Evolutionary conservation across 2,113 vertebrate genomes (phyloP).

Genomic region (Erythrocercus mccallii): DNA sequence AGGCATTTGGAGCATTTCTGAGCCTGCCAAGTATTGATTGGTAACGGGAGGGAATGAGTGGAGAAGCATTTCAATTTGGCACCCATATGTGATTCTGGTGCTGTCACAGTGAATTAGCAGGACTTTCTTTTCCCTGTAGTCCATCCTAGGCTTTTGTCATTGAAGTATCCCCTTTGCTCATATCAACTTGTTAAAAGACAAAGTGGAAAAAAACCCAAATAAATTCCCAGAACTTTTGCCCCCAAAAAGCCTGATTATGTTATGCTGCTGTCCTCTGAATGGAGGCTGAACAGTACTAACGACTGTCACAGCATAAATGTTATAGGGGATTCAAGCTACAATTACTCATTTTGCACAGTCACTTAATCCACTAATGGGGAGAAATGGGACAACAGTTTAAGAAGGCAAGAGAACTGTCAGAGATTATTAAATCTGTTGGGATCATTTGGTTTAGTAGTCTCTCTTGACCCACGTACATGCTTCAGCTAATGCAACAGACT

Average conservation of each 20-base stretch:
- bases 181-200: neutral
- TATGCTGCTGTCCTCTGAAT: neutral
- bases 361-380: slow-evolving; percentile 46
- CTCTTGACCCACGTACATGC: slow-evolving; percentile 28
- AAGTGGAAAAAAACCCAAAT: neutral
- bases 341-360: slow-evolving; percentile 50
- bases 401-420: slow-evolving; percentile 54
- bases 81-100: slow-evolving; percentile 12
- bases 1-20: neutral
- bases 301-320: neutral
- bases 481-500: slow-evolving; percentile 42
- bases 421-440: slow-evolving; percentile 18
- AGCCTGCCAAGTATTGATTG: slow-evolving; percentile 41
- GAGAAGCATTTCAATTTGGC: slow-evolving; percentile 52
- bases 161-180: neutral
- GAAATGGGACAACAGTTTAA: slow-evolving; percentile 50
- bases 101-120: slow-evolving; percentile 62
- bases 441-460: slow-evolving; percentile 39
- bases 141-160: slow-evolving; percentile 20
- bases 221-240: neutral
- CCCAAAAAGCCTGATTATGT: neutral
- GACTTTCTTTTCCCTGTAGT: neutral
- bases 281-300: neutral
- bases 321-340: neutral
- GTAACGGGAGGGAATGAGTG: slow-evolving; percentile 10